Evolutionary conservation across 2,888 invertebrate species (phyloP).

Genomic region (Yponomeuta malinellus): DNA sequence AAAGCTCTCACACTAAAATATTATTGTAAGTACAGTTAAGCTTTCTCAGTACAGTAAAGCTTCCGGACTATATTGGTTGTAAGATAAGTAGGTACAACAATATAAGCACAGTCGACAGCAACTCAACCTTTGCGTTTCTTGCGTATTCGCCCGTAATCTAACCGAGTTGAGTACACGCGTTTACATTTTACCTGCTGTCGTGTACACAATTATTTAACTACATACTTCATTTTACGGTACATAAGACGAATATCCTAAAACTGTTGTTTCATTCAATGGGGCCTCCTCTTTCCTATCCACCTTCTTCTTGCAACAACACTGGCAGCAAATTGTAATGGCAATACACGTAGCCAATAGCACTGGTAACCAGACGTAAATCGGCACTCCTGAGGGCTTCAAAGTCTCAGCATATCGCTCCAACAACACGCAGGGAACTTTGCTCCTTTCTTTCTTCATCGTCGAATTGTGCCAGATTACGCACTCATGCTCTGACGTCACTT

Average conservation of each 20-base stretch:
- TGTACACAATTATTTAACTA: not conserved
- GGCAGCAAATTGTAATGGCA: slow-evolving; percentile 43
- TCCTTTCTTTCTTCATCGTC: slow-evolving; percentile 40
- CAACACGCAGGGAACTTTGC: slow-evolving; percentile 50
- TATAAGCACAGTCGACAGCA: too few relatives aligned
- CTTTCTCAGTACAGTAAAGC: too few relatives aligned
- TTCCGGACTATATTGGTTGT: too few relatives aligned
- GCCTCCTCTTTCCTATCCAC: slow-evolving; percentile 34
- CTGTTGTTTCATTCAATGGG: slow-evolving; percentile 41
- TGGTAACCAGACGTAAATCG: slow-evolving; percentile 61
- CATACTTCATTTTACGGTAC: not conserved
- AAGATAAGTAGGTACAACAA: too few relatives aligned
- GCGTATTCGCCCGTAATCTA: too few relatives aligned
- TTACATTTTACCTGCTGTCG: too few relatives aligned
- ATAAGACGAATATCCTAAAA: slow-evolving; percentile 41
- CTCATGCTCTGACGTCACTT: slow-evolving; percentile 46
- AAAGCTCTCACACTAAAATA: not conserved
- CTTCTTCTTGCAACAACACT: slow-evolving; percentile 42
- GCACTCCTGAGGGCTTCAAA: slow-evolving; percentile 49
- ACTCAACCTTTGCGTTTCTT: too few relatives aligned
- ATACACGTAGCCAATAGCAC: slow-evolving; percentile 42
- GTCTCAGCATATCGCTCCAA: slow-evolving; percentile 56
- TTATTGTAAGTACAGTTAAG: not conserved
- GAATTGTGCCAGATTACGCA: slow-evolving; percentile 62
- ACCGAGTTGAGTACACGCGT: too few relatives aligned